Evolutionary conservation across 2,113 vertebrate genomes (phyloP), one percentile per base, ranked within the genome.

Genomic region (Thalassarche chlororhynchos): DNA sequence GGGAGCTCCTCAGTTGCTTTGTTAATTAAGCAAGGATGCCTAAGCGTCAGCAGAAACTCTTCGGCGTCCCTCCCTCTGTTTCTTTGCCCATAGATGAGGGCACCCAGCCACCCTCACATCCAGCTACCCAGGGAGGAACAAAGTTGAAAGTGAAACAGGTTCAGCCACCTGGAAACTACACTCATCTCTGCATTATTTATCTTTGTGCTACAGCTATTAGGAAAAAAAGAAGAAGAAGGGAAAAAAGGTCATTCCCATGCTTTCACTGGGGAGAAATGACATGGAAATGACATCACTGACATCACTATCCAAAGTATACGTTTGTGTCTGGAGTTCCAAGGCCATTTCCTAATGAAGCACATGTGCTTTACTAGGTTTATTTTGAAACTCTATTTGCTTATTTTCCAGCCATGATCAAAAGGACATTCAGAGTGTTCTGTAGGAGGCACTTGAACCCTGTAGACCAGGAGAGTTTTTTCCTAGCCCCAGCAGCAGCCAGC

Each of bases 371-470:
- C 93, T 93, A 85, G 70, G 79, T 98, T 98, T 98, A 98, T 98
- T 98, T 98, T 98, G 96, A 98, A 98, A 97, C 60, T 44, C 13
- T 79, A 91, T 96, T 98, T 98, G 98, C 98, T 98, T 98, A 98
- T 98, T 98, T 98, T 98, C 97, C 83, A 96, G 97, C 74, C 70
- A 52, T 94, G 98, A 98, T 98, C 98, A 98, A 98, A 98, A 98
- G 97, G 94, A 96, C 87, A 79, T 93, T 92, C 54, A 44, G 91
- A 97, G 96, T 49, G 47, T 94, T 95, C 97, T 84, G 62, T 54
- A 76, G 97, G 88, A 98, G 96, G 79, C 90, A 90, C 94, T 97
- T 98, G 95, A 98, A 96, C 89, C 89, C 88, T 90, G 65, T 31
- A 38, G 62, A 95, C 84, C 93, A 91, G 94, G 85, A 95, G 46